Evolutionary conservation across 2,113 vertebrate genomes (phyloP), one percentile per base, ranked within the genome.

Genomic region (Actenoides lindsayi): DNA sequence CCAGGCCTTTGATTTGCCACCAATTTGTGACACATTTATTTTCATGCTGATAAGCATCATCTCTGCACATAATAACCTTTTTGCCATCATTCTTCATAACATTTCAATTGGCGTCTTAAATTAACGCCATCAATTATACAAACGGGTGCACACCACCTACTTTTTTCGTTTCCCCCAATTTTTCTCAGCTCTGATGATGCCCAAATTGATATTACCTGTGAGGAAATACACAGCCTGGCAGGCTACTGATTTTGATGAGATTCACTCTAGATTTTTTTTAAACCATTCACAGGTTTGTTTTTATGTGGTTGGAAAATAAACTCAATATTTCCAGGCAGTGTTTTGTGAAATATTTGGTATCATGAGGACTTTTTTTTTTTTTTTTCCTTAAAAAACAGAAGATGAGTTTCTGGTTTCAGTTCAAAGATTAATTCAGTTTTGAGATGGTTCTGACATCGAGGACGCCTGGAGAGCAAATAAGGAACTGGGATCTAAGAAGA

Each of bases 1-100:
- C 5, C 67, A 53, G 20, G 44, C 37, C 46, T 83, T 93, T 95
- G 64, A 91, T 89, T 92, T 87, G 83, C 73, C 89, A 81, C 63
- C 73, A 19, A 81, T 59, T 83, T 73, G 53, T 83, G 87, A 60
- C 60, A 91, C 64, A 9, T 65, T 70, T 65, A 28, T 96, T 94
- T 78, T 70, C 85, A 39, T 12, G 84, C 69, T 70, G 80, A 84
- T 91, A 56, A 94, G 82, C 70, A 78, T 59, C 87, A 39, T 51
- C 89, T 73, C 79, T 18, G 54, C 6, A 65, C 30, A 25, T 41
- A 62, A 91, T 33, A 87, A 87, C 74, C 60, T 70, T 81, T 65
- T 65, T 53, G 54, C 73, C 91, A 54, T 89, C 91, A 16, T 41
- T 87, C 77, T 82, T 68, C 35, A 6, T 51, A 89, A 94, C 73